A percentile compares a stretch with the other conserved stretches of the same genome.
Conservation (phyloP, 1,140 invertebrate species). For the Panagrolaimus sp. region DNA sequence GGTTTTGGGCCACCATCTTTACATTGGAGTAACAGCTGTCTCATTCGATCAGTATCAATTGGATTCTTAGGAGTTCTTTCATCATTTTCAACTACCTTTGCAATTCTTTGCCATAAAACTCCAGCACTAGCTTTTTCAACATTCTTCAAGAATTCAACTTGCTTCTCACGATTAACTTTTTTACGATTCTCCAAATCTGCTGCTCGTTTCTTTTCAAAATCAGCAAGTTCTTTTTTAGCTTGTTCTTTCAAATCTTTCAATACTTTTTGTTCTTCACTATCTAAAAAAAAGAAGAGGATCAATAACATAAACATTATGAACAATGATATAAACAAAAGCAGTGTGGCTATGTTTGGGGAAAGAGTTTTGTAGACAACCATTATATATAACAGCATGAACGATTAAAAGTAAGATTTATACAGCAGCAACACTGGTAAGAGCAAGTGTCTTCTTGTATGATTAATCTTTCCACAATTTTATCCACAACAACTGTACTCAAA, state of each 20-base stretch:
- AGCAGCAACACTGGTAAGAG: too few species aligned
- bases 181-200: neutral
- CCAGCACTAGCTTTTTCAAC: constrained; percentile 3
- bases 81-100: constrained; percentile 7
- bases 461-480: too few species aligned
- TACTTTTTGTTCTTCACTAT: constrained; percentile 3
- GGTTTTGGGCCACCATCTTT: constrained; percentile 5
- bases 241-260: neutral
- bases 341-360: too few species aligned
- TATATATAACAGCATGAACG: too few species aligned
- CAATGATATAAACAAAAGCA: too few species aligned
- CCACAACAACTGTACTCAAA: too few species aligned
- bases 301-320: neutral
- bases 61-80: neutral
- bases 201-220: constrained; percentile 6
- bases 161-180: constrained; percentile 12
- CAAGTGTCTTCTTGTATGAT: too few species aligned
- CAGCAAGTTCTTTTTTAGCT: constrained; percentile 1
- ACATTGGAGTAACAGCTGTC: constrained; percentile 4
- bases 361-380: too few species aligned
- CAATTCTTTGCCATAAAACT: constrained; percentile 9
- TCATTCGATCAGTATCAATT: constrained; percentile 10
- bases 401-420: too few species aligned
- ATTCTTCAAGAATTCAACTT: constrained; percentile 15
- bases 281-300: neutral